Percentiles rank a stretch among this genome's conserved stretches.
phyloP scores from a whole-genome alignment of 2,113 vertebrate genomes.

The Glaucidium brasilianum region DNA sequence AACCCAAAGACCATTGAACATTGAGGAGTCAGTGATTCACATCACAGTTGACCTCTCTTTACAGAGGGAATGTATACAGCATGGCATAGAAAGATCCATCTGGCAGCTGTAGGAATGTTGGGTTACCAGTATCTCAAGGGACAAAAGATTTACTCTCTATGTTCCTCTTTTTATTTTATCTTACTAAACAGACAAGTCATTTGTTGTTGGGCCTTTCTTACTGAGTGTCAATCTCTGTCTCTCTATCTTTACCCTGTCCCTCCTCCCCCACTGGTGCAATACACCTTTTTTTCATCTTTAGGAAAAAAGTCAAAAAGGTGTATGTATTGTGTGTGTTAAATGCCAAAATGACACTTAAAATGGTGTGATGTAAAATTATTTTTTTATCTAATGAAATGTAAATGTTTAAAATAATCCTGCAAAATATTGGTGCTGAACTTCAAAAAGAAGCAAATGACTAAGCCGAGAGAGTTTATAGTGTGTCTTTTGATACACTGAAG shows the following conservation, averaged over 20 bases:
- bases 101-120: fast-evolving
- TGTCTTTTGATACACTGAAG: neutral
- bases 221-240: neutral
- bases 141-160: neutral
- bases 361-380: neutral
- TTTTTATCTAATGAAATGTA: neutral
- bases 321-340: fast-evolving
- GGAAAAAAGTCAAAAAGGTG: too few relatives aligned
- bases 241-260: neutral
- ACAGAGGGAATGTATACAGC: fast-evolving
- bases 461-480: neutral
- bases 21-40: neutral
- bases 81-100: neutral
- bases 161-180: neutral
- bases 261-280: fast-evolving
- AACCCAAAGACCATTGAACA: neutral
- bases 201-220: neutral
- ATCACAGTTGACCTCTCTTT: neutral
- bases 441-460: neutral
- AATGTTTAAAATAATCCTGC: neutral
- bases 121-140: neutral
- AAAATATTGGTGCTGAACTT: neutral
- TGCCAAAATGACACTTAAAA: neutral
- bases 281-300: neutral
- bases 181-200: neutral